Base-by-base conservation (phyloP, 1,140 invertebrate genomes). In the Caerostris darwini region DNA sequence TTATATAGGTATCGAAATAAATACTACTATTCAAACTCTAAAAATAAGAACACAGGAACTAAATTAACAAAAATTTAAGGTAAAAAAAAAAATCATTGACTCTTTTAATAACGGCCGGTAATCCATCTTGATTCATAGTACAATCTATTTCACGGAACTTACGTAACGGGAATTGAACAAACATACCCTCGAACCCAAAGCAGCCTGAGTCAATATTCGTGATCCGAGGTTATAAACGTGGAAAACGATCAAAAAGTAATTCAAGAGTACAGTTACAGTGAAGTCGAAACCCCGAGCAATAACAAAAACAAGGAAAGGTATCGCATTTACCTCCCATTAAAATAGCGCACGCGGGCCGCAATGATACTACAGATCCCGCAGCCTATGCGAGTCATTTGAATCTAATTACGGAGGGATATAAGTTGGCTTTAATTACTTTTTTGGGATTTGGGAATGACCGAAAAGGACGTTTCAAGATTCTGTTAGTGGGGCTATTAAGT, bases 341-440 rank as follows among this genome's bases (percentile, higher is more conserved):
- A 90, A 58, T 90, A 50, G n/a, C 59, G 56, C 82, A n/a, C 17
- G 5, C 34, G 34, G 34, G 34, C 59, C 14, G 88, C 50, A 57
- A 57, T 90, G 57, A 77, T 57, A 85, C 17, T n/a, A 34, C 34
- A 34, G 10, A 34, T 50, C 71, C 7, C n/a, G 59, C 58, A 34
- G 34, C 59, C 17, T 77, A 90, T 90, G 61, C 54, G 77, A 90
- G 88, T 90, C 88, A 54, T 90, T 90, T 58, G 88, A 90, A 90
- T 90, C 88, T 90, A 90, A 90, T 90, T 90, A 90, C 77, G 57
- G 88, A 6, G 53, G 64, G 17, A 90, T 88, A 67, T 71, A 90
- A 90, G 88, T 90, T 90, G 88, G 53, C 54, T 90, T 90, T 90
- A 90, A 90, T 90, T 90, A 90, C 88, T 90, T 90, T 90, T 90